phyloP scores from a whole-genome alignment of 1,140 invertebrate species.

The Bombus waltoni region DNA sequence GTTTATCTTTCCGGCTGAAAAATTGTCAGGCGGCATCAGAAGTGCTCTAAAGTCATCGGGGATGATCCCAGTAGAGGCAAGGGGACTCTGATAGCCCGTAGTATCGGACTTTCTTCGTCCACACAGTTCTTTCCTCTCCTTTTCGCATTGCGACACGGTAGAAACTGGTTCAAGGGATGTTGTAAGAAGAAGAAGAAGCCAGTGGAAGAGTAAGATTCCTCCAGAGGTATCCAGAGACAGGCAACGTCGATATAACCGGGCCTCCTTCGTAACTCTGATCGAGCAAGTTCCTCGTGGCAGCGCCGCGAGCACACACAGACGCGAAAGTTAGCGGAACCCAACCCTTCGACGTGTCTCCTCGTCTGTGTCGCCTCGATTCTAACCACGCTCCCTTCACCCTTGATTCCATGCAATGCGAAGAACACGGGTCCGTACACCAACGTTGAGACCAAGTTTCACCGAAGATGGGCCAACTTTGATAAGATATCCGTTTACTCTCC shows the following conservation, averaged over 20 bases:
- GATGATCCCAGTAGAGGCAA: slow-evolving; percentile 11
- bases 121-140: no score
- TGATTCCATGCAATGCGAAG: slow-evolving; percentile 20
- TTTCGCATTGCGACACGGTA: background rate
- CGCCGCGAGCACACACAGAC: slow-evolving; percentile 62
- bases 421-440: slow-evolving; percentile 29
- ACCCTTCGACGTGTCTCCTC: background rate
- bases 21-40: slow-evolving; percentile 32
- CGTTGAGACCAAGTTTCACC: slow-evolving; percentile 69
- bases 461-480: slow-evolving; percentile 81
- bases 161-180: background rate
- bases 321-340: slow-evolving; percentile 57
- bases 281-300: slow-evolving; percentile 75
- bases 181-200: background rate
- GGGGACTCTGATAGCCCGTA: background rate
- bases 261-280: slow-evolving; percentile 75
- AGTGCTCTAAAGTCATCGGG: slow-evolving; percentile 24
- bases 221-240: slow-evolving; percentile 51
- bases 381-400: background rate
- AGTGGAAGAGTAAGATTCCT: slow-evolving; percentile 35
- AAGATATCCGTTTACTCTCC: slow-evolving; percentile 80
- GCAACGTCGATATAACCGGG: slow-evolving; percentile 55
- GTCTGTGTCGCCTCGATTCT: background rate
- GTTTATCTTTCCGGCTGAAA: slow-evolving; percentile 47
- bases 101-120: background rate